Base-by-base conservation (phyloP, 2,888 invertebrate genomes). In the Gonocerus acuteangulatus region DNA sequence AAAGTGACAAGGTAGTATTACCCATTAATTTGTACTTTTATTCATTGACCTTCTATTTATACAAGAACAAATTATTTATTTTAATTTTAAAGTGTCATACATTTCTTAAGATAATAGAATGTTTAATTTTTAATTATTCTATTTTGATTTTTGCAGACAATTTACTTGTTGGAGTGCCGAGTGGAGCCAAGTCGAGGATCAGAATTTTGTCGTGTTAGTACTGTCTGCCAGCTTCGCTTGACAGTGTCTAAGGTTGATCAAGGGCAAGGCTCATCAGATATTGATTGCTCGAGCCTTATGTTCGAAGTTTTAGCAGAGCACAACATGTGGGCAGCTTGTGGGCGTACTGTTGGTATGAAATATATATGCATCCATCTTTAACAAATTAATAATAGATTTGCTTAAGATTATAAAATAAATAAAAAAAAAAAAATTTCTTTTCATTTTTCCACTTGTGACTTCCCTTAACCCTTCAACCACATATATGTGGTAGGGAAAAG, bases 251-350 rank as follows among this genome's bases (percentile, higher is more conserved):
- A 82, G 73, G 78, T 69, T 3, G 66, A 66, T 58, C 68, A 65
- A 59, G 68, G 66, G 54, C 59, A 65, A 60, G 51, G 69, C 62
- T 61, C 68, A 54, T 69, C 71, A 68, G 79, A 78, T 16, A 21
- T 39, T 1, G 54, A 54, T 15, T 36, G 36, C 15, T 34, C 32
- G n/a, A 84, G 84, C 3, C 80, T 95, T 0, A 93, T 95, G 91
- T 95, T 95, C 73, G 94, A 95, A 75, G 92, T 95, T 9, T 75
- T 93, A 52, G 89, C 90, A 13, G 95, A 95, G 74, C 91, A 91
- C 72, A 86, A 87, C 34, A 84, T 90, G 79, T 95, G 95, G 95
- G 93, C 92, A 1, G 88, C 95, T 22, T 85, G 91, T 70, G 94
- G 94, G 1, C 80, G 91, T 60, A 90, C 92, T 23, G 90, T 93